Base-by-base conservation (phyloP, 2,888 invertebrate genomes). In the Ferdinandea cuprea region DNA sequence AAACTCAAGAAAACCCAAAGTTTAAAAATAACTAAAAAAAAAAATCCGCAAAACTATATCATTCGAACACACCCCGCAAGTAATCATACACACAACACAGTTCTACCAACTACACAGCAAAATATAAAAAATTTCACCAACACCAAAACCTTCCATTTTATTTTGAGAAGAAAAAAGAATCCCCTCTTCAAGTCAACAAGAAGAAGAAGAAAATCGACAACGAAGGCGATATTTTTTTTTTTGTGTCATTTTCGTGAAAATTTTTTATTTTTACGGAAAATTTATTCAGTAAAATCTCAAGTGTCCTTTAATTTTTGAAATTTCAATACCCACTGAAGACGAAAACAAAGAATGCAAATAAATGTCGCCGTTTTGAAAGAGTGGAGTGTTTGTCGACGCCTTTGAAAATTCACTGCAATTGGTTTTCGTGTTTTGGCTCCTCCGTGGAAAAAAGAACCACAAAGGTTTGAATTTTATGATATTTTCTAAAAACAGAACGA, bases 351-450 rank as follows among this genome's bases (percentile, higher is more conserved):
- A 63, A 83, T 83, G 83, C 83, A 42, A 77, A 83, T 78, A 83
- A 78, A 83, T 83, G 83, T 58, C 77, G 83, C 77, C 78, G 77
- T 71, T 83, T 73, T 83, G 68, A 73, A 56, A 77, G 58, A 73
- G 72, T 77, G 83, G 83, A 83, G 83, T 83, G 77, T 68, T 83
- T 78, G 40, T 83, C 83, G 72, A 83, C 83, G 78, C 83, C 72
- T 72, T 89, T 89, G 87, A 90, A 89, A 88, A 89, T 89, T 88
- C 88, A 88, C 86, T 90, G 89, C 88, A 88, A 88, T 87, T 89
- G 89, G 88, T 87, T 89, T 87, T 90, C 90, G 89, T 90, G 90
- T 89, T 90, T 91, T 88, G 90, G 89, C 88, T 87, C 87, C 85
- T 87, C 89, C 87, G 89, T 90, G 86, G 90, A 88, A 87, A 89